Evolutionary conservation across 2,888 invertebrate genomes (phyloP), one percentile per base, ranked within the genome.

Genomic region (Melanostoma mellinum): DNA sequence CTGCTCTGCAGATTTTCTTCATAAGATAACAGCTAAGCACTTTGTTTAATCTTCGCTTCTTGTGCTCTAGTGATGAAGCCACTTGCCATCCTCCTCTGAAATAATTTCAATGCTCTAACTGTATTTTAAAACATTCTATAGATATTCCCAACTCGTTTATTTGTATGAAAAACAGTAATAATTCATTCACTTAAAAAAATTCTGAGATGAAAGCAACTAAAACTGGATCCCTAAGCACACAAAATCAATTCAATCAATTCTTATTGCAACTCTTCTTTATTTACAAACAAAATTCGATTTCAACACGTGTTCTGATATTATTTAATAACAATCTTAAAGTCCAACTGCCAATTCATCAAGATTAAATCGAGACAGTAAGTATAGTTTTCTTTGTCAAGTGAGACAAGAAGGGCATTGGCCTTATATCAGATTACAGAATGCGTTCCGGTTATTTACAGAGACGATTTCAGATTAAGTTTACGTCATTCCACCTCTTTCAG

Each of bases 391-490:
- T 48, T 52, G n/a, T 30, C n/a, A n/a, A 38, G 30, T 56, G 42
- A n/a, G 30, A 20, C 20, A 67, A 30, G 8, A 46, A 35, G 84
- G 74, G 65, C 84, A 67, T 75, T 67, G 74, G 79, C 79, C 79
- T 42, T 44, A 75, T 79, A 79, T 84, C 79, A 61, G 69, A 79
- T 84, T 84, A 84, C 79, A 65, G 40, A 79, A 84, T 75, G 69
- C 65, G 71, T 74, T 79, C 69, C 46, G 67, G 75, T 56, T 79
- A 74, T 84, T 74, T 71, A 79, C 65, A 68, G 60, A 65, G 52
- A 56, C 63, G 69, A 71, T 63, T 69, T 48, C 60, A 71, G 52
- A 58, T 68, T 40, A n/a, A 56, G 71, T 53, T 58, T 69, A 67
- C 78, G 65, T 75, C 79, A 79, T 53, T 65, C 46, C 56, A 71